Conservation (phyloP, 1,140 invertebrate species). For the Drosophila tsacasi region DNA sequence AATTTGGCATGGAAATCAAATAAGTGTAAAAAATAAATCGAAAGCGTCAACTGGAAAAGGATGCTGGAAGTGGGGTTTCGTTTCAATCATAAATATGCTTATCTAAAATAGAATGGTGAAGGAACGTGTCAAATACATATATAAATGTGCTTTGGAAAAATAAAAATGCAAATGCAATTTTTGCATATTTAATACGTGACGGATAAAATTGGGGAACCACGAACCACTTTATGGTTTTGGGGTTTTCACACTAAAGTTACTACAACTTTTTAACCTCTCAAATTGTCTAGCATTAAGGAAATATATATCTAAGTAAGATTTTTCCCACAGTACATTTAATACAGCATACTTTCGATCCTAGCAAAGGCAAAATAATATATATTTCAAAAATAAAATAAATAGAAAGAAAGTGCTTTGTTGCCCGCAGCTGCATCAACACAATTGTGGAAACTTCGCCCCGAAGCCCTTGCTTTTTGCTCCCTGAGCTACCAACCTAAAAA, state of each 20-base stretch:
- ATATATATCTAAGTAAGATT: not conserved
- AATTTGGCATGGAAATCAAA: slow-evolving; percentile 57
- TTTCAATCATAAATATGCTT: slow-evolving; percentile 22
- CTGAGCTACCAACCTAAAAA: slow-evolving; percentile 49
- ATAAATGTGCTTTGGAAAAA: slow-evolving; percentile 25
- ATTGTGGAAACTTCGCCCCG: slow-evolving; percentile 46
- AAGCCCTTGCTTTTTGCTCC: slow-evolving; percentile 13
- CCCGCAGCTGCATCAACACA: slow-evolving; percentile 69
- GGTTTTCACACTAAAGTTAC: too few species aligned
- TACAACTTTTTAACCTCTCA: not conserved
- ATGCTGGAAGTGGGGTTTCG: not conserved
- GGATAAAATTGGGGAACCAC: too few species aligned
- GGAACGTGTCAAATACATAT: not conserved
- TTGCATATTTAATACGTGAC: slow-evolving; percentile 71
- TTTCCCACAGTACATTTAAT: slow-evolving; percentile 3
- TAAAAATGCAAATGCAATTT: slow-evolving; percentile 76
- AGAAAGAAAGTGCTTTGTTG: slow-evolving; percentile 54
- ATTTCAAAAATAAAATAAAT: slow-evolving; percentile 26
- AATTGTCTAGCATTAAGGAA: too few species aligned
- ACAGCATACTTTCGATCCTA: not conserved
- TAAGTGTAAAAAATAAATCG: slow-evolving; percentile 52
- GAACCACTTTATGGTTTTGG: too few species aligned
- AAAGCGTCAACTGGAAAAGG: slow-evolving; percentile 19
- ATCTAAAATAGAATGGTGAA: slow-evolving; percentile 41
- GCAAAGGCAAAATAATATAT: slow-evolving; percentile 6